Evolutionary conservation across 2,113 vertebrate genomes (phyloP).

Genomic region (Amblyornis subalaris): DNA sequence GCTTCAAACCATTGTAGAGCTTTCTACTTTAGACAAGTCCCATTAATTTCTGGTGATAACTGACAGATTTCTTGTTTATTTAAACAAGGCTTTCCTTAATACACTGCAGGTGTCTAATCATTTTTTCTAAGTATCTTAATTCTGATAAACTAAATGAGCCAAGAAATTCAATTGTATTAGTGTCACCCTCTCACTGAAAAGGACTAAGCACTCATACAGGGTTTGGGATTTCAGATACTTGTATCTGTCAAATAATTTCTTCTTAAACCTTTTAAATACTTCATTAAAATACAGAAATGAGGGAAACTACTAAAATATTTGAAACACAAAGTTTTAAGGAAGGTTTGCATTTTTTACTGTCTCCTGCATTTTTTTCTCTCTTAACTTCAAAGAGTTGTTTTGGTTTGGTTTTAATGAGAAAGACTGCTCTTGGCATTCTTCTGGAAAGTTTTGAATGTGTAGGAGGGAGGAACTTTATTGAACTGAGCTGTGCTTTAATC

Average conservation of each 20-base stretch:
- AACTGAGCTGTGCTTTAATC: neutral
- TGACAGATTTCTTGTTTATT: neutral
- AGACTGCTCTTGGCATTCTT: neutral
- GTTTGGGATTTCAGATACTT: neutral
- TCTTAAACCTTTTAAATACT: neutral
- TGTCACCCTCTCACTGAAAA: neutral
- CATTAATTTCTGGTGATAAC: neutral
- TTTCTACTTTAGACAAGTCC: neutral
- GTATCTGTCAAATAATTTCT: neutral
- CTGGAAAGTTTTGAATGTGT: neutral
- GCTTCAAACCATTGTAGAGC: neutral
- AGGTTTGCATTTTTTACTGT: neutral
- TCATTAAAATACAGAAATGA: neutral
- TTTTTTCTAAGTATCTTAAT: neutral
- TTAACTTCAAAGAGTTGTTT: neutral
- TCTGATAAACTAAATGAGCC: neutral
- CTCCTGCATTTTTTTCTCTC: neutral
- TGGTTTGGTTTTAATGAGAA: neutral
- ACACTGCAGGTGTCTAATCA: neutral
- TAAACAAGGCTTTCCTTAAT: neutral
- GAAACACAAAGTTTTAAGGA: neutral
- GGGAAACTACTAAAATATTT: neutral
- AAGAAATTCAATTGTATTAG: neutral
- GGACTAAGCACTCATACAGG: neutral
- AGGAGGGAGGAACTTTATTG: neutral